Conservation (phyloP, 2,113 vertebrate genomes). For the Eulacestoma nigropectus region DNA sequence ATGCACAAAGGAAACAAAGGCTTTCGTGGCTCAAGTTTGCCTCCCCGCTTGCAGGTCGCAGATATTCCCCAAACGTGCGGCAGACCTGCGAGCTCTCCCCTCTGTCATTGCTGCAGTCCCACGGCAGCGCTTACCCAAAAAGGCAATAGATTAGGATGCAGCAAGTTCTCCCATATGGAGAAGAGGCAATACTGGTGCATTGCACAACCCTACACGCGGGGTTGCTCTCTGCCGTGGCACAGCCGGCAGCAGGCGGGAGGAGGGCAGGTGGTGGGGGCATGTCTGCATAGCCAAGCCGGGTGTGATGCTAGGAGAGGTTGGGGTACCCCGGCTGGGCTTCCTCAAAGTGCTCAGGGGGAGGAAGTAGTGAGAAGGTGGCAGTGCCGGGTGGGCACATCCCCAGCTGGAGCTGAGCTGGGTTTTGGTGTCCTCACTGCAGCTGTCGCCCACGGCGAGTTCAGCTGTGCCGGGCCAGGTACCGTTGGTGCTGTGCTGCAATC, state of each 20-base stretch:
- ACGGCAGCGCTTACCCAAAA: slow-evolving; percentile 42
- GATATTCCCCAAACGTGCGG: neutral
- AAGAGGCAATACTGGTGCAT: slow-evolving; percentile 64
- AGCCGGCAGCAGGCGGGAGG: neutral
- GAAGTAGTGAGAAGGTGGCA: neutral
- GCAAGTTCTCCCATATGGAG: slow-evolving; percentile 23
- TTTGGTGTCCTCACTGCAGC: neutral
- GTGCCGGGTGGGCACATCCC: neutral
- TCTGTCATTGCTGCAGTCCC: slow-evolving; percentile 60
- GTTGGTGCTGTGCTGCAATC: neutral
- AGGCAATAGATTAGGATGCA: slow-evolving; percentile 49
- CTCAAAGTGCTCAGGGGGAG: neutral
- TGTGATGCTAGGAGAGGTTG: neutral
- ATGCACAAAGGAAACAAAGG: slow-evolving; percentile 33
- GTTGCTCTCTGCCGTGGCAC: neutral
- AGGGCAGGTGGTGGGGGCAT: neutral
- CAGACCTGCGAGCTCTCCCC: neutral
- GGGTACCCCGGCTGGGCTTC: neutral
- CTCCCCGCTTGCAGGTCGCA: neutral
- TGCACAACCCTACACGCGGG: slow-evolving; percentile 51
- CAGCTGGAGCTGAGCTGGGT: neutral
- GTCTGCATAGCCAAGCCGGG: rapidly evolving
- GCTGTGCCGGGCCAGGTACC: neutral
- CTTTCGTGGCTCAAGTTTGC: neutral
- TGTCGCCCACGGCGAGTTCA: neutral